Evolutionary conservation across 2,888 invertebrate species (phyloP).

Genomic region (Caenorhabditis sp.): DNA sequence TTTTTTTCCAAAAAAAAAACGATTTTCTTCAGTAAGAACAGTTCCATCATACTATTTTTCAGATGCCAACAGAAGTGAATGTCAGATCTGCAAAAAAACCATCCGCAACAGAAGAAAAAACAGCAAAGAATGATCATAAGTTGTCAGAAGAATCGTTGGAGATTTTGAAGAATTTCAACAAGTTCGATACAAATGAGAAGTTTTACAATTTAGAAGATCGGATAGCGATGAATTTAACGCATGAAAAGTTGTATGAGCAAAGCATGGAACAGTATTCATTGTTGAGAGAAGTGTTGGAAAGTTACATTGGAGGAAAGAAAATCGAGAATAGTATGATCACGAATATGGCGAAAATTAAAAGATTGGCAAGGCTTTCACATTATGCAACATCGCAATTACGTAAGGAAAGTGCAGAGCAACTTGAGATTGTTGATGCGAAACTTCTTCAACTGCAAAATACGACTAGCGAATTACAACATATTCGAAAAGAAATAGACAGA

Average conservation of each 20-base stretch:
- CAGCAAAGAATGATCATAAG: neutral
- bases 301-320: slow-evolving; percentile 24
- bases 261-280: slow-evolving; percentile 18
- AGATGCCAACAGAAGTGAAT: neutral
- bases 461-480: slow-evolving; percentile 58
- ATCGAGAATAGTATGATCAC: slow-evolving; percentile 11
- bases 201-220: slow-evolving; percentile 50
- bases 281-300: slow-evolving; percentile 19
- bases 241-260: slow-evolving; percentile 27
- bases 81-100: slow-evolving; percentile 8
- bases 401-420: slow-evolving; percentile 27
- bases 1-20: too few species aligned
- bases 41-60: too few species aligned
- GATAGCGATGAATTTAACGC: slow-evolving; percentile 29
- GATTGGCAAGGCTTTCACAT: slow-evolving; percentile 33
- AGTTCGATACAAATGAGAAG: slow-evolving; percentile 31
- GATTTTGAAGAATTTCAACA: slow-evolving; percentile 16
- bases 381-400: slow-evolving; percentile 43
- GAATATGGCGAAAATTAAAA: slow-evolving; percentile 30
- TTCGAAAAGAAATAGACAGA: slow-evolving; percentile 58
- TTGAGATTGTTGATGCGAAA: slow-evolving; percentile 52
- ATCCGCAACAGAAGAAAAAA: slow-evolving; percentile 13
- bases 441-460: slow-evolving; percentile 59
- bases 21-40: too few species aligned
- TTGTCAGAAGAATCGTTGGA: slow-evolving; percentile 17